Evolutionary conservation across 2,113 vertebrate genomes (phyloP).

Genomic region (Microcebus tavaratra): DNA sequence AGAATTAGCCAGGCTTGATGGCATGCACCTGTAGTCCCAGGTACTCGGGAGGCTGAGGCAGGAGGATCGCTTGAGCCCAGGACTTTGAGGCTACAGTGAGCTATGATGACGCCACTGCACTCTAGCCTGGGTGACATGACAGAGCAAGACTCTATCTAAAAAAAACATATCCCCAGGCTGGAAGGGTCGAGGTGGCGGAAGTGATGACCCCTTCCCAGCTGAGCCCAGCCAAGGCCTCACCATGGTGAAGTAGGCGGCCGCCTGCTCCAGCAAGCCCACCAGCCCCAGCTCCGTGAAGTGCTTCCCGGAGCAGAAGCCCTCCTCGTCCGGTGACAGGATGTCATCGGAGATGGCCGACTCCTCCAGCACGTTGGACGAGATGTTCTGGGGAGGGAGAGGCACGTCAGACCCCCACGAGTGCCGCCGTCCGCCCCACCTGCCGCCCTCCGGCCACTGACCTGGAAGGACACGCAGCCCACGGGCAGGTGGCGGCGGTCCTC

Average conservation of each 20-base stretch:
- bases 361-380: constrained; percentile 94
- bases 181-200: neutral
- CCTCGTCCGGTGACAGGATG: constrained; percentile 93
- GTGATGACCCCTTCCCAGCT: rapidly evolving
- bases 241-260: constrained; percentile 92
- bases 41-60: neutral
- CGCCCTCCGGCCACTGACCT: constrained; percentile 80
- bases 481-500: constrained; percentile 94
- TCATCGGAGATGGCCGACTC: constrained; percentile 95
- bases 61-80: neutral
- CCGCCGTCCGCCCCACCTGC: rapidly evolving
- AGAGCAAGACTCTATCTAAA: neutral
- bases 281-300: constrained; percentile 94
- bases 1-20: neutral
- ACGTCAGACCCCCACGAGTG: rapidly evolving
- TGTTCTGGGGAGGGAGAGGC: constrained; percentile 81
- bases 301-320: constrained; percentile 95
- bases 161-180: neutral
- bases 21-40: neutral
- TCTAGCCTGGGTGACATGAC: neutral
- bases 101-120: neutral
- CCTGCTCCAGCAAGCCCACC: constrained; percentile 93
- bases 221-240: constrained; percentile 77
- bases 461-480: constrained; percentile 94
- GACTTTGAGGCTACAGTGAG: neutral